Conservation (phyloP, 2,888 invertebrate genomes). For the Drosophila anomelani region DNA sequence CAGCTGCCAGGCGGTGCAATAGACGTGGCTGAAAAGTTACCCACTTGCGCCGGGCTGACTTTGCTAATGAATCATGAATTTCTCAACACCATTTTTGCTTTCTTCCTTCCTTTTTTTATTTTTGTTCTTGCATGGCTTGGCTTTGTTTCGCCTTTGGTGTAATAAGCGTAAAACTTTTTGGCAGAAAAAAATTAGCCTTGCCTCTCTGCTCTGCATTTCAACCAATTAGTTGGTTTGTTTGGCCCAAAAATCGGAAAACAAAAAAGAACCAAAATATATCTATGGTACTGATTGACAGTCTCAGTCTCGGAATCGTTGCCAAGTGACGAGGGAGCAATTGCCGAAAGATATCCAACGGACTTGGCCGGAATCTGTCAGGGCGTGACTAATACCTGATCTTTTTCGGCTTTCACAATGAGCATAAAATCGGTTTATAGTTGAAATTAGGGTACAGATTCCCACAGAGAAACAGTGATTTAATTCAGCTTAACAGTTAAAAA, state of each 20-base stretch:
- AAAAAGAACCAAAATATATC: not conserved
- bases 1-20: constrained; percentile 58
- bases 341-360: constrained; percentile 29
- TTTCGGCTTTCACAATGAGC: constrained; percentile 20
- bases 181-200: constrained; percentile 62
- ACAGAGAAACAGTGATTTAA: not conserved
- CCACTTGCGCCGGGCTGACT: constrained; percentile 59
- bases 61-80: constrained; percentile 79
- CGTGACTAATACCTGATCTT: constrained; percentile 62
- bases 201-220: constrained; percentile 66
- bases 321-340: constrained; percentile 63
- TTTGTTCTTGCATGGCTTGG: constrained; percentile 36
- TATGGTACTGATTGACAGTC: constrained; percentile 74
- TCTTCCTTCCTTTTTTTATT: constrained; percentile 34
- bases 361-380: constrained; percentile 44
- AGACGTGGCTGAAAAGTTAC: constrained; percentile 60
- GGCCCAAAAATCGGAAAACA: constrained; percentile 15
- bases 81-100: constrained; percentile 47
- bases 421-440: not conserved
- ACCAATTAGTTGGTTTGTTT: constrained; percentile 76
- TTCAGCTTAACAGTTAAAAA: not conserved
- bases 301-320: constrained; percentile 58
- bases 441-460: not conserved
- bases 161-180: constrained; percentile 78
- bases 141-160: constrained; percentile 57